These are phyloP conservation scores for Cephalopachus bancanus DNA, from an alignment of 2,797 vertebrate genomes.

Conservation along the genomic window DNA sequence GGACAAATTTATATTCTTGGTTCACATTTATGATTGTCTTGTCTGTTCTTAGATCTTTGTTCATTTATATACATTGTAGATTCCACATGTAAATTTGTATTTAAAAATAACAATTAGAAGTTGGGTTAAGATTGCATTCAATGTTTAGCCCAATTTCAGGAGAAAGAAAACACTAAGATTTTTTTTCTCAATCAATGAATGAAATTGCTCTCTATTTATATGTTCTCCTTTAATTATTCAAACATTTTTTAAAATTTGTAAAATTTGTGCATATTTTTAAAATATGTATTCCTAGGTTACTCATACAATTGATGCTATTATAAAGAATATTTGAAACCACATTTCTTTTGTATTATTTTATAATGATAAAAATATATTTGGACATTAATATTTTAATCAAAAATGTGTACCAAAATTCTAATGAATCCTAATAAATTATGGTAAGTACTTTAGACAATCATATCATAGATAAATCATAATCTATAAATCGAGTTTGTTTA, in stretches of 20 bases:
- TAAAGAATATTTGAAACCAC: not conserved
- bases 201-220: not conserved
- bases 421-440: not conserved
- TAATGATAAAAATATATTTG: not conserved
- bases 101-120: not conserved
- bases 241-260: not conserved
- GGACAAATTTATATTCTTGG: not conserved
- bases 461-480: not conserved
- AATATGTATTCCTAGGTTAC: not conserved
- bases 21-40: not conserved
- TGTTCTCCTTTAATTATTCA: not conserved
- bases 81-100: not conserved
- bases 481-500: not conserved
- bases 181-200: not conserved
- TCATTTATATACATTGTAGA: not conserved
- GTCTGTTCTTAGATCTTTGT: not conserved
- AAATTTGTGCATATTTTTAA: not conserved
- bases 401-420: not conserved
- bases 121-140: not conserved
- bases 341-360: not conserved
- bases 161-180: not conserved
- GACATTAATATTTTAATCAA: not conserved
- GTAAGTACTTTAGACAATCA: not conserved
- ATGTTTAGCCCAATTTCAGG: not conserved
- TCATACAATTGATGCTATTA: not conserved